Evolutionary conservation across 1,140 invertebrate species (phyloP), one percentile per base, ranked within the genome.

Genomic region (Hormaphis cornu): DNA sequence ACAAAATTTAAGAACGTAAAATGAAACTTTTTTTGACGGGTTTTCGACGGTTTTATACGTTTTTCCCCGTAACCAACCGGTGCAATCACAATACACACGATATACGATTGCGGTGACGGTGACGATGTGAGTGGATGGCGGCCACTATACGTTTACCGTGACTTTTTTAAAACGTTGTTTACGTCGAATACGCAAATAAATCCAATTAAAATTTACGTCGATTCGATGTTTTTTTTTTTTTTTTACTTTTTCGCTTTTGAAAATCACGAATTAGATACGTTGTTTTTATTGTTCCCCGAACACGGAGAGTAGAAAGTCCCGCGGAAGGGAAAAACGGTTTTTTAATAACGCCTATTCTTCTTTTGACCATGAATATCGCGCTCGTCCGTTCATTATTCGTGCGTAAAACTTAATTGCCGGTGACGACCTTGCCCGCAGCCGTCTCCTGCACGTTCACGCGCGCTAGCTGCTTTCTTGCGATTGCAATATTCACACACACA

Each of bases 371-470:
- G 44, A n/a, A 46, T 61, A 37, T 61, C 42, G n/a, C n/a, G 42
- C 46, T 24, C 58, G 42, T 46, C 46, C 46, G 58, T 30, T 20
- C n/a, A n/a, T 61, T 61, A 61, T 46, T 61, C 58, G 22, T 28
- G 42, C 58, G 58, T 61, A 44, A 61, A 61, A 61, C 40, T 61
- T 61, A 61, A 61, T 61, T 46, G 58, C 40, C 58, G 26, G 14
- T 61, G 58, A n/a, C n/a, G n/a, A 61, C 58, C 58, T 61, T 61
- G 58, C 42, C 26, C 54, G 24, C 30, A 33, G 40, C 54, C 54
- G 54, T 40, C 20, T 58, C 12, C 35, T n/a, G 8, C 52, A 35
- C 33, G 18, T 12, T 1, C 40, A n/a, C 40, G 10, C 28, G 22
- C 54, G 30, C 53, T 30, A n/a, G n/a, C n/a, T 22, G 54, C 33